Evolutionary conservation across 2,888 invertebrate species (phyloP).

Genomic region (Hyles lineata): DNA sequence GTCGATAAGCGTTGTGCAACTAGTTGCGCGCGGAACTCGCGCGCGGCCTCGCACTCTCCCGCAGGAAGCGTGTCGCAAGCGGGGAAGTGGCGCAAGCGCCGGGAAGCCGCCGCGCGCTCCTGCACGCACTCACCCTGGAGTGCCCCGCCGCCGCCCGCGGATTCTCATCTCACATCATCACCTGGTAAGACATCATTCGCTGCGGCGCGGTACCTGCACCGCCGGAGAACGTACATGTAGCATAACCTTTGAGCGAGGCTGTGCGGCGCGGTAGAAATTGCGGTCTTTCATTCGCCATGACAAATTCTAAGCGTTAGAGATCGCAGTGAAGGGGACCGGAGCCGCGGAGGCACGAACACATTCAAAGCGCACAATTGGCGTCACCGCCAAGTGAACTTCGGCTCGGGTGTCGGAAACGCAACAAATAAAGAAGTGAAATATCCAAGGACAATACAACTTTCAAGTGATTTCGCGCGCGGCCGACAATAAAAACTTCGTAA

Average conservation of each 20-base stretch:
- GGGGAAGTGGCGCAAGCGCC: slow-evolving; percentile 82
- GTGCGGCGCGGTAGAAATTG: slow-evolving; percentile 25
- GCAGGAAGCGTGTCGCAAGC: slow-evolving; percentile 82
- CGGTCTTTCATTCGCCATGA: slow-evolving; percentile 31
- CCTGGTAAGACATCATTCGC: slow-evolving; percentile 58
- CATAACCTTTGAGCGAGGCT: slow-evolving; percentile 24
- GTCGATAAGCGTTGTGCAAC: slow-evolving; percentile 79
- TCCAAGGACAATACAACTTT: slow-evolving; percentile 84
- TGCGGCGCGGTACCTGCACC: not conserved
- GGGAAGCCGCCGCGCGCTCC: slow-evolving; percentile 75
- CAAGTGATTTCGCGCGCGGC: slow-evolving; percentile 84
- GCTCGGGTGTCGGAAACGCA: slow-evolving; percentile 79
- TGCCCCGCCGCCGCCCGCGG: slow-evolving; percentile 57
- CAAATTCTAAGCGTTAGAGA: slow-evolving; percentile 42
- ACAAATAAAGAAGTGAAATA: slow-evolving; percentile 83
- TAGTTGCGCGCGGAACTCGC: slow-evolving; percentile 73
- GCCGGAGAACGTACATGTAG: slow-evolving; percentile 14
- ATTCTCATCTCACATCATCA: slow-evolving; percentile 59
- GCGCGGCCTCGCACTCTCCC: slow-evolving; percentile 82
- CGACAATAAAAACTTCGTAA: slow-evolving; percentile 84
- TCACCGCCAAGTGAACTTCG: slow-evolving; percentile 73
- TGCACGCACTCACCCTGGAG: slow-evolving; percentile 70
- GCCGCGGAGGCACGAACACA: slow-evolving; percentile 43
- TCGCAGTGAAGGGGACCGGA: slow-evolving; percentile 70
- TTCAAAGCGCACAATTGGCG: slow-evolving; percentile 64